A percentile compares a stretch with the other conserved stretches of the same genome.
Conservation (phyloP, 2,113 vertebrate genomes). For the Cettia cetti region DNA sequence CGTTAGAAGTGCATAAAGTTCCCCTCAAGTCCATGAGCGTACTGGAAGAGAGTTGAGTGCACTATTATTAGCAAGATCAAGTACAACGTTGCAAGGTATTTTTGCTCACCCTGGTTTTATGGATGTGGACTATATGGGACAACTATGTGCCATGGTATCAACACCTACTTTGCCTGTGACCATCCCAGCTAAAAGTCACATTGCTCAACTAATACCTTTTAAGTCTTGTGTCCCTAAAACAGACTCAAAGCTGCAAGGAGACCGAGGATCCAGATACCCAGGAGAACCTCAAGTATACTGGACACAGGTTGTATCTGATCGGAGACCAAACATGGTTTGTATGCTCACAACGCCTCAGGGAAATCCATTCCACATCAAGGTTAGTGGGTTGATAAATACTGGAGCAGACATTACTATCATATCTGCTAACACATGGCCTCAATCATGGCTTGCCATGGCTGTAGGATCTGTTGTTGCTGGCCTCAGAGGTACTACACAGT, state of each 20-base stretch:
- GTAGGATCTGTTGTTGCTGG: neutral
- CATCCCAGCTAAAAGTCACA: neutral
- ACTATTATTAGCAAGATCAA: neutral
- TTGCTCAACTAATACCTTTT: neutral
- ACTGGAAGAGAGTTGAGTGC: neutral
- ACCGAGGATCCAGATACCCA: accelerated
- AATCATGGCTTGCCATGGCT: neutral
- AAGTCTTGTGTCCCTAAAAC: neutral
- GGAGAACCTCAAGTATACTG: neutral
- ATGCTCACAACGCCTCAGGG: neutral
- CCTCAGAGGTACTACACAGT: neutral
- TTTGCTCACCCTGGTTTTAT: neutral
- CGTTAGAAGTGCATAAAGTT: neutral
- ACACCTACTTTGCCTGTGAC: neutral
- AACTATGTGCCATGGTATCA: too few relatives aligned
- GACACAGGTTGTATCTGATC: neutral
- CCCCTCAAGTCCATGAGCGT: neutral
- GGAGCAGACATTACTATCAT: neutral
- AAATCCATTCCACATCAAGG: neutral
- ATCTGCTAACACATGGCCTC: neutral
- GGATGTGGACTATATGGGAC: neutral
- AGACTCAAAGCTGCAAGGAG: neutral
- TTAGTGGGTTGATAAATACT: neutral
- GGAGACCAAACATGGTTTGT: neutral
- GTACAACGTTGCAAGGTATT: neutral